phyloP scores from a whole-genome alignment of 1,140 invertebrate genomes.

The Leptopilina clavipes region DNA sequence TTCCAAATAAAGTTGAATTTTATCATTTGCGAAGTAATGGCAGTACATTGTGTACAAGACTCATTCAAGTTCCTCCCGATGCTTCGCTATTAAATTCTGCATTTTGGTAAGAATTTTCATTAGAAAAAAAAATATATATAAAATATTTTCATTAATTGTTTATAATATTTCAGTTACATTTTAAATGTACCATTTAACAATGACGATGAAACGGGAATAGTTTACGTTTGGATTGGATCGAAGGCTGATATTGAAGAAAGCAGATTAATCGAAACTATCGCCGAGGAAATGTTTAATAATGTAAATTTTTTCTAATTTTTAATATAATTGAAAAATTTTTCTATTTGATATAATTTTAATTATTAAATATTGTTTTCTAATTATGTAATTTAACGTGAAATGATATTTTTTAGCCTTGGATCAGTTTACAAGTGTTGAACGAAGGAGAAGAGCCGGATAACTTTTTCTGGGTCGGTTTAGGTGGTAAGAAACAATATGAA shows the following conservation, averaged over 20 bases:
- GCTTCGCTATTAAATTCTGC: constrained; percentile 86
- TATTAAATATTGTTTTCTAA: too few species aligned
- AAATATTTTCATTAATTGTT: constrained; percentile 76
- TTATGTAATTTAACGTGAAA: too few species aligned
- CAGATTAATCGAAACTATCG: constrained; percentile 92
- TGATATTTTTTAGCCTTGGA: constrained; percentile 39
- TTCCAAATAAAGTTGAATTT: constrained; percentile 87
- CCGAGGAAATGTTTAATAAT: constrained; percentile 94
- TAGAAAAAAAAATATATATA: neutral
- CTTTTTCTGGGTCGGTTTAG: constrained; percentile 98
- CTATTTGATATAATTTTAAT: too few species aligned
- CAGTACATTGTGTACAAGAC: constrained; percentile 92
- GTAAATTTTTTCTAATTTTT: constrained; percentile 64
- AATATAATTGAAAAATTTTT: neutral
- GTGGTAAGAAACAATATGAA: constrained; percentile 95
- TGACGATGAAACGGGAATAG: constrained; percentile 91
- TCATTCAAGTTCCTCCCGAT: constrained; percentile 92
- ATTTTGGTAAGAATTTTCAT: constrained; percentile 81
- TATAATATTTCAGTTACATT: constrained; percentile 85
- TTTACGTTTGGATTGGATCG: constrained; percentile 98
- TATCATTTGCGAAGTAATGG: constrained; percentile 97
- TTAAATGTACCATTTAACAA: constrained; percentile 96
- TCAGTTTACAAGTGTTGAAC: constrained; percentile 88
- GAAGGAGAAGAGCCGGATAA: constrained; percentile 99
- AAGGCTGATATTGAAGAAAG: constrained; percentile 93